Base-by-base conservation (phyloP, 2,888 invertebrate species). In the Ichneumoninae sp. region DNA sequence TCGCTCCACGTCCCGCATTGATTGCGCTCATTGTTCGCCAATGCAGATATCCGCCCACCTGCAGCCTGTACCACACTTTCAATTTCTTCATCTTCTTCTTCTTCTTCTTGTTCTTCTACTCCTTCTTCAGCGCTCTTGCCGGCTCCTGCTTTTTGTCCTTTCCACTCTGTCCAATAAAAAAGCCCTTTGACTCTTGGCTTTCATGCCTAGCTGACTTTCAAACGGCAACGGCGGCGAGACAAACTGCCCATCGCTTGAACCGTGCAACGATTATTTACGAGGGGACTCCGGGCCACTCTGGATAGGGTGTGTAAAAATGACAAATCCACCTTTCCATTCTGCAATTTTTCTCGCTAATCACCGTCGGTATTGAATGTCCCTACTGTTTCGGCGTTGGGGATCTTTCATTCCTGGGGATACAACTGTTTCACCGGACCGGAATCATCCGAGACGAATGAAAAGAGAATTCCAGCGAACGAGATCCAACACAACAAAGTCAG, bases 1-100 rank as follows among this genome's bases (percentile, higher is more conserved):
- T 86, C 85, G 85, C 87, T 88, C 84, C 87, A 30, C 88, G 88
- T 85, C 86, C 33, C 88, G 89, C 91, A 91, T 92, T 93, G 93
- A 93, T 93, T 93, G 92, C 91, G 87, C 90, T 91, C 91, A 93
- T 93, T 93, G 93, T 93, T 91, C 91, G 84, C 87, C 76, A 87
- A 89, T 85, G 88, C 86, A 86, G 89, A 87, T 89, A 88, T 86
- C 88, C 89, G 88, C 85, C 87, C 87, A 88, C 89, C 89, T 88
- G 87, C 62, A 62, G 60, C 60, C 30, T 33, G 33, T 16, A 40
- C 16, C 22, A 57, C 54, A 66, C 83, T 77, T 60, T 71, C 65
- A 50, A 36, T 60, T 50, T 26, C 60, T 52, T 79, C 66, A 52
- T 50, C 62, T 68, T 44, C 7, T 16, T 30, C 70, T 62, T 6